These are phyloP conservation scores for Tauraco hartlaubi DNA, from an alignment of 2,797 vertebrate genomes.

Conservation along the genomic window DNA sequence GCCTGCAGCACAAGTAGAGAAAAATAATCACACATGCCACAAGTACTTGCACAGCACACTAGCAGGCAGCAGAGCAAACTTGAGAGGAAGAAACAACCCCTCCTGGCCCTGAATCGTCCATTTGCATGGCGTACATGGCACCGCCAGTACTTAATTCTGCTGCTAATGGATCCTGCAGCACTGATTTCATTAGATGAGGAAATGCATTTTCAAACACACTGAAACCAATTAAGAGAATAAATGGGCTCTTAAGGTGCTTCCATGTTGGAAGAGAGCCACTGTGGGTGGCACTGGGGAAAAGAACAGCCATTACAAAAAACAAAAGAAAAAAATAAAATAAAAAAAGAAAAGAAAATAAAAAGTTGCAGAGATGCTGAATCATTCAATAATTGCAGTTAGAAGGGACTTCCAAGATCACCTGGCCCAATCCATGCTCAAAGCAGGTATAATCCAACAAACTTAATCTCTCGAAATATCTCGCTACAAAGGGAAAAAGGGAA, in stretches of 20 bases:
- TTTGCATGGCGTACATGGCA: rapidly evolving
- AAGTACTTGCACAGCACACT: neutral
- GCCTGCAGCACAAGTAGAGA: constrained; percentile 74
- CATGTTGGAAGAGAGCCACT: neutral
- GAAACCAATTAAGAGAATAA: constrained; percentile 31
- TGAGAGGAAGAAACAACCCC: neutral
- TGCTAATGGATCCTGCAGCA: neutral
- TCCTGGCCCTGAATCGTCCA: neutral
- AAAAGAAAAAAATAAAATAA: neutral
- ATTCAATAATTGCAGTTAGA: neutral
- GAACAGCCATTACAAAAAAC: neutral
- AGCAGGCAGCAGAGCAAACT: neutral
- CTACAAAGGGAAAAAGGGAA: neutral
- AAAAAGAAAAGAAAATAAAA: neutral
- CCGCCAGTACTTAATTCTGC: neutral
- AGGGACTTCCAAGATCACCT: neutral
- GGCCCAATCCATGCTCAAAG: neutral
- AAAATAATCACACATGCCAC: neutral
- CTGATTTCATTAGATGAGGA: neutral
- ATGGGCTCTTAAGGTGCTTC: constrained; percentile 46
- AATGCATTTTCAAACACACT: neutral
- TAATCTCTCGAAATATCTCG: neutral
- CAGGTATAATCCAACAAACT: neutral
- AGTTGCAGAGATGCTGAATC: neutral
- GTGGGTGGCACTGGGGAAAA: neutral